phyloP scores from a whole-genome alignment of 2,113 vertebrate species.

The Microcebus tavaratra region DNA sequence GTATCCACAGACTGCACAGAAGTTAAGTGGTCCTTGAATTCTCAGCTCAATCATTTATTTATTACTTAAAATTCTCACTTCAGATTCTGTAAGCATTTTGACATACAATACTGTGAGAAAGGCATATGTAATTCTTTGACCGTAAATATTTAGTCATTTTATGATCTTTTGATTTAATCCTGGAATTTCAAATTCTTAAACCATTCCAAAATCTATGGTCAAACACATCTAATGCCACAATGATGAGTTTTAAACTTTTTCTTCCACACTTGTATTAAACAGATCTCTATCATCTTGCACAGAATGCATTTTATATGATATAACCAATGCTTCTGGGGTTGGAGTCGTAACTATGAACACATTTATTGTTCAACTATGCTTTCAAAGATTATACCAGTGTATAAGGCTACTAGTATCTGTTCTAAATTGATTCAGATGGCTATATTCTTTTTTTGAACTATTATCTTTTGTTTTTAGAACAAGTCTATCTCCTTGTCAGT shows the following conservation, averaged over 20 bases:
- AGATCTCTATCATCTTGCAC: not conserved
- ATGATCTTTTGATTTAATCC: not conserved
- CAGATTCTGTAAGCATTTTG: not conserved
- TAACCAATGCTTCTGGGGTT: not conserved
- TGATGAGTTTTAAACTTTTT: not conserved
- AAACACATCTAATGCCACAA: not conserved
- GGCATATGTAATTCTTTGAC: not conserved
- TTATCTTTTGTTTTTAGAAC: not conserved
- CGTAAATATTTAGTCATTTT: slow-evolving; percentile 3
- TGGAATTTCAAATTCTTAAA: slow-evolving; percentile 11
- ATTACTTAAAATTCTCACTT: slow-evolving; percentile 30
- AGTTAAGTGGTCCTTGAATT: not conserved
- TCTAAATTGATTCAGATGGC: not conserved
- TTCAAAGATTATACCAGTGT: not conserved
- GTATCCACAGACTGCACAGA: not conserved
- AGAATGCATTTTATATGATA: not conserved
- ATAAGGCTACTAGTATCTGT: not conserved
- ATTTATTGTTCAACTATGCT: not conserved
- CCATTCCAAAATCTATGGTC: not conserved
- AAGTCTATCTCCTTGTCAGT: not conserved
- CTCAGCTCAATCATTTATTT: not conserved
- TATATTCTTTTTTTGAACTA: not conserved
- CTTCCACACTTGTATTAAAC: not conserved
- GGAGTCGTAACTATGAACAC: not conserved
- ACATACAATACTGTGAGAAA: not conserved